phyloP scores from a whole-genome alignment of 2,113 vertebrate species.

The Megalops atlanticus region DNA sequence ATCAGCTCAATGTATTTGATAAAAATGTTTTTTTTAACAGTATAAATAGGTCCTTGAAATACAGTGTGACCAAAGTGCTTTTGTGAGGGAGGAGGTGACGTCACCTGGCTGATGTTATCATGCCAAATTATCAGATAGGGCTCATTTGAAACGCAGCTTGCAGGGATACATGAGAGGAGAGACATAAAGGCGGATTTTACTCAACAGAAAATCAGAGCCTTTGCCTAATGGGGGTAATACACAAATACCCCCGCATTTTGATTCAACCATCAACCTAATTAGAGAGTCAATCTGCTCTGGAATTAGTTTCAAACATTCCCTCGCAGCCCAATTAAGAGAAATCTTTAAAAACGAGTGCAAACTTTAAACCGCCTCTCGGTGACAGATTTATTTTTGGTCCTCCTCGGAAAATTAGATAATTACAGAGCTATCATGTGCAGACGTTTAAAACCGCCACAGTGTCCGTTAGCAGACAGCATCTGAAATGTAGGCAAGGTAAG shows the following conservation, averaged over 20 bases:
- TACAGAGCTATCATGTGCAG: background rate
- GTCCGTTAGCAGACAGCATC: background rate
- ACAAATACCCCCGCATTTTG: constrained; percentile 14
- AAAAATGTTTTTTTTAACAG: background rate
- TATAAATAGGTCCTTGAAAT: too few species aligned
- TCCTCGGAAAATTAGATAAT: constrained; percentile 31
- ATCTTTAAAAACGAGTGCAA: constrained; percentile 6
- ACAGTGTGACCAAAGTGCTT: background rate
- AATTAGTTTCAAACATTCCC: constrained; percentile 19
- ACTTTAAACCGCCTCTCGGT: constrained; percentile 2
- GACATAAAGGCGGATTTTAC: constrained; percentile 7
- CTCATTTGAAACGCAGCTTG: background rate
- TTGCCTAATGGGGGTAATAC: constrained; percentile 2
- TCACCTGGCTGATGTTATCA: background rate
- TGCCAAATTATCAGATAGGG: background rate
- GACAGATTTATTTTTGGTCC: constrained; percentile 1
- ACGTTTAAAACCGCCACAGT: background rate
- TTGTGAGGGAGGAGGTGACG: background rate
- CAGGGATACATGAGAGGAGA: background rate
- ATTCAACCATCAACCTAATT: constrained; percentile 14
- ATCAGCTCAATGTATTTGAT: background rate
- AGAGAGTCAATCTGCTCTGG: constrained; percentile 11
- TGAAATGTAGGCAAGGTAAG: background rate
- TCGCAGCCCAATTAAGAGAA: constrained; percentile 28
- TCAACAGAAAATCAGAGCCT: background rate